Evolutionary conservation across 2,113 vertebrate species (phyloP), one percentile per base, ranked within the genome.

Genomic region (Cercocebus atys): DNA sequence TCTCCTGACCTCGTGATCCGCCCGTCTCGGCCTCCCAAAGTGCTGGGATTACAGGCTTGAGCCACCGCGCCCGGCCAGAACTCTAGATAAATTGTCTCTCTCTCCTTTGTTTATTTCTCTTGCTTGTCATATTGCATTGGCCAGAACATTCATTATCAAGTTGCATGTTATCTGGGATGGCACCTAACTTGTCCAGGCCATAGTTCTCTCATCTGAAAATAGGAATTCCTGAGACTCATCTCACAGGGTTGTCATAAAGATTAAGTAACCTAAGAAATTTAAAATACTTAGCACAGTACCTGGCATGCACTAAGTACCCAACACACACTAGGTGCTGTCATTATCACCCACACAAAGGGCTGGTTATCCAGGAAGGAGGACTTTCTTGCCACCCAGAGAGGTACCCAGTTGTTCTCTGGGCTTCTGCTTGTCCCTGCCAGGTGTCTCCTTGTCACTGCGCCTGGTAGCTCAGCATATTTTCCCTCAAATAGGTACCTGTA

Each of bases 401-500:
- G 25, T 59, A 22, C 3, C 30, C 40, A 17, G 55, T 0, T 76
- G 16, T 90, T 90, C 80, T 75, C 3, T 50, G 35, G 78, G 20
- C 27, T 72, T 45, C 66, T 52, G 9, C 11, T 35, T 55, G 72
- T 35, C 20, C 81, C 76, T 43, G 0, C 40, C 17, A 64, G 72
- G 18, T 30, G 8, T 32, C 47, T 68, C 25, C 84, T 94, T 45
- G 5, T 61, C 11, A 17, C 9, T 32, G 4, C 0, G 12, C 20
- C 45, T 82, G 8, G 3, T 90, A 55, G 84, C 30, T 64, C 35
- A 88, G 9, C 59, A 1, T 14, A 12, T 95, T 97, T 55, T 93
- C 9, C 80, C 91, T 59, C 59, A 86, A n/a, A 97, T 96, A 99
- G 99, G 96, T 99, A 99, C 96, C 99, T 99, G 66, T 99, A 99